Base-by-base conservation (phyloP, 2,888 invertebrate genomes). In the Drosophila niveifrons region DNA sequence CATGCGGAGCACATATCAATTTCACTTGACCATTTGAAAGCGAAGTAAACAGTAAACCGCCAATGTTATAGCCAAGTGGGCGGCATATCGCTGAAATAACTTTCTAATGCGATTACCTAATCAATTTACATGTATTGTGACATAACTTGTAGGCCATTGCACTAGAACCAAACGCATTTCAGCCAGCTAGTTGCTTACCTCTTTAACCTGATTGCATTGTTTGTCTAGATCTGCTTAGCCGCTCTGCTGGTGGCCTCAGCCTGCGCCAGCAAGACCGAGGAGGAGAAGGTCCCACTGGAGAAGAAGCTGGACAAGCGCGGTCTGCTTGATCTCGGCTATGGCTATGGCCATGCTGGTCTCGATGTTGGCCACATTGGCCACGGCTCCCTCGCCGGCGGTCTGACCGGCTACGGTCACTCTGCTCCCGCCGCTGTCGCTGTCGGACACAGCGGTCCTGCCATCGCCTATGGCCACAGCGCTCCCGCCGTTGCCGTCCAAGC, bases 301-400 rank as follows among this genome's bases (percentile, higher is more conserved):
- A 96, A 96, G 94, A 96, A 96, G 92, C 94, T 96, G 92, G 96
- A 96, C 93, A 96, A 97, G 93, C 95, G 96, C 82, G 96, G 96
- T 80, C 94, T 96, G 83, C 93, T 96, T 67, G 95, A 95, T 91
- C 94, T 96, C 90, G 96, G 96, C 82, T 96, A 96, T 87, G 96
- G 96, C 59, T 96, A 96, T 92, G 96, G 96, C 68, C 94, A 94
- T 90, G 94, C 95, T 87, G 96, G 96, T 78, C 94, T 96, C 75
- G 96, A 96, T 90, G 92, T 96, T 75, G 96, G 96, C 53, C 95
- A 95, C 91, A 93, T 96, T 82, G 96, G 95, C 58, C 94, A 94
- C 34, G 94, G 94, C 7, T 94, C 94, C 18, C 93, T 94, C 90
- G 81, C 78, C 34, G 93, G 92, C 7, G 31, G 55, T 23, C 83